Evolutionary conservation across 2,113 vertebrate species (phyloP).

Genomic region (Carettochelys insculpta): DNA sequence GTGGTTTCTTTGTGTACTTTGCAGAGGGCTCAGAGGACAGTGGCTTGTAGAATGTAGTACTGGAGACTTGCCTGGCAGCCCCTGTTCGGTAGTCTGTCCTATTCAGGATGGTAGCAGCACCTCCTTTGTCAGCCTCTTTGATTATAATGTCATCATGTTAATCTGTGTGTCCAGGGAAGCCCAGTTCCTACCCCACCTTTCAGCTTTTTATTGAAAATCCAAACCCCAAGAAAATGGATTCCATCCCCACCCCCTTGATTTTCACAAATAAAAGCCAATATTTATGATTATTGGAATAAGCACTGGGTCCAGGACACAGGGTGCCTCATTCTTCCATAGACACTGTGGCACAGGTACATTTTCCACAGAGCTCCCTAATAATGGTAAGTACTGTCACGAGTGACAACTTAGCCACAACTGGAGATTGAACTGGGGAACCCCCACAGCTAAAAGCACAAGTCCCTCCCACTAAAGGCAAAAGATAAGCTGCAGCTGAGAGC

Average conservation of each 20-base stretch:
- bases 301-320: not conserved
- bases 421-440: not conserved
- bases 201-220: not conserved
- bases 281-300: not conserved
- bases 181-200: not conserved
- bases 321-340: not conserved
- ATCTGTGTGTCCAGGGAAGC: not conserved
- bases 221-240: not conserved
- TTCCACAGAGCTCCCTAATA: not conserved
- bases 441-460: not conserved
- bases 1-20: too few relatives aligned
- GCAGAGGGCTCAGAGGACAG: too few relatives aligned
- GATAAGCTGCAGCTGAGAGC: not conserved
- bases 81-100: too few relatives aligned
- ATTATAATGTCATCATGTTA: too few relatives aligned
- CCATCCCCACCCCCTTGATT: not conserved
- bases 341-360: not conserved
- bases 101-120: too few relatives aligned
- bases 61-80: too few relatives aligned
- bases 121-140: too few relatives aligned
- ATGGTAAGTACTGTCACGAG: accelerated
- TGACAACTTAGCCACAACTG: not conserved
- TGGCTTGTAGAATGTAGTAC: too few relatives aligned
- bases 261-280: not conserved
- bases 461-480: not conserved